Evolutionary conservation across 2,113 vertebrate genomes (phyloP).

Genomic region (Desmodus rotundus): DNA sequence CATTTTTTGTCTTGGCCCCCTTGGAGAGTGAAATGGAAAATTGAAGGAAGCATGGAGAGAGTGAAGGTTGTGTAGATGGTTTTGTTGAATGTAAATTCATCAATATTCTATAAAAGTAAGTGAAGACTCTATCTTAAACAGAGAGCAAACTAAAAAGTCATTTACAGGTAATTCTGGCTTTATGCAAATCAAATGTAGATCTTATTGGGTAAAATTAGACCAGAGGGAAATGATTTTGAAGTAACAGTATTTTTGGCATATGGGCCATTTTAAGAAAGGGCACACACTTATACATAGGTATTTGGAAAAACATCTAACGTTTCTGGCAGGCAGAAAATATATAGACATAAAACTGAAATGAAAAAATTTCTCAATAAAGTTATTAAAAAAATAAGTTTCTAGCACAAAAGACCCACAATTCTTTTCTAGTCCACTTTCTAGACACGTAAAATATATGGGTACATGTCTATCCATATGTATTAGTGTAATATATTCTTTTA

Average conservation of each 20-base stretch:
- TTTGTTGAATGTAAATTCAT: not conserved
- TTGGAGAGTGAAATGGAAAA: constrained; percentile 22
- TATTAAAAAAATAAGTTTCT: not conserved
- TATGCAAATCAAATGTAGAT: not conserved
- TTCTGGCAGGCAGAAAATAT: not conserved
- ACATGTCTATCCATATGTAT: not conserved
- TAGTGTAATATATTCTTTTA: not conserved
- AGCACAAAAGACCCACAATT: not conserved
- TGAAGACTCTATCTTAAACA: not conserved
- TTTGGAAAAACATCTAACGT: not conserved
- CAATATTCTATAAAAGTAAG: not conserved
- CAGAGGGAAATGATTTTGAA: not conserved
- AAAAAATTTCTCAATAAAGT: not conserved
- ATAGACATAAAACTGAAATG: not conserved
- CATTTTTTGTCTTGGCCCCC: not conserved
- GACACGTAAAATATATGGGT: not conserved
- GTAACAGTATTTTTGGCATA: not conserved
- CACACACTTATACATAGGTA: not conserved
- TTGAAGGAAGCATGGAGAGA: not conserved
- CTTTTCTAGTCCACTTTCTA: not conserved
- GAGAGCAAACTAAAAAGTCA: not conserved
- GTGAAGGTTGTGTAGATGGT: not conserved
- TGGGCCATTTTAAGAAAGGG: not conserved
- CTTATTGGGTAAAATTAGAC: constrained; percentile 1
- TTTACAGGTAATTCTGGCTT: not conserved